A percentile compares a stretch with the other conserved stretches of the same genome.
These are phyloP conservation scores for Lepidurus couesii DNA, from an alignment of 1,140 invertebrate genomes.

Conservation along the genomic window DNA sequence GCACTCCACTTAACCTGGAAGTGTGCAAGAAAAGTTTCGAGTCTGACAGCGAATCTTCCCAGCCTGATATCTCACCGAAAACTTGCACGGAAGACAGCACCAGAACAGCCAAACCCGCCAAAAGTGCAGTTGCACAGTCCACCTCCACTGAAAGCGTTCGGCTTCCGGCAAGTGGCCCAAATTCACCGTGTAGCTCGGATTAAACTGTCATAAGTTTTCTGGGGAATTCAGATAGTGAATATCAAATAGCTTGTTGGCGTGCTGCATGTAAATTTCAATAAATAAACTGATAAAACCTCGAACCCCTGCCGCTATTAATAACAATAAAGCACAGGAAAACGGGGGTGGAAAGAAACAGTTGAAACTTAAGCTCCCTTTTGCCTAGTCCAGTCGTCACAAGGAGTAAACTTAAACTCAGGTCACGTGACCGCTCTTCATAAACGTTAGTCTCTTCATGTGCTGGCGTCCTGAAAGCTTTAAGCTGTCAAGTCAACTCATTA, in stretches of 20 bases:
- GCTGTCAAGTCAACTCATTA: constrained; percentile 8
- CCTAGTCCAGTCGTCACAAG: too few relatives aligned
- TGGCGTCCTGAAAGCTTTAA: not conserved
- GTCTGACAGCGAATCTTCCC: not conserved
- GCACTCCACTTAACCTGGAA: not conserved
- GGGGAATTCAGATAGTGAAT: not conserved
- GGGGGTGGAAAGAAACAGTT: not conserved
- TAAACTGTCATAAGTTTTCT: not conserved
- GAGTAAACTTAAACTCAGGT: not conserved
- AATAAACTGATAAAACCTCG: not conserved
- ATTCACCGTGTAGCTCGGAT: not conserved
- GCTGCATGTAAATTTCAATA: not conserved
- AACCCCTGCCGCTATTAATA: not conserved
- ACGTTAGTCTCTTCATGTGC: not conserved
- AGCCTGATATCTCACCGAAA: not conserved
- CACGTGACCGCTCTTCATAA: not conserved
- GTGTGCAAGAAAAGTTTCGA: not conserved
- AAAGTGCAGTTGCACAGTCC: not conserved
- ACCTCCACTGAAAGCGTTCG: not conserved
- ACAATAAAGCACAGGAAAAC: not conserved
- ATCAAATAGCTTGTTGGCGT: not conserved
- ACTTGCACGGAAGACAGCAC: not conserved
- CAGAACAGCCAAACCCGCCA: not conserved
- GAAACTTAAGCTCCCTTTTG: too few relatives aligned
- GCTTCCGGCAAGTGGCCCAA: not conserved